Conservation (phyloP, 2,888 invertebrate genomes). For the Frankliniella intonsa region DNA sequence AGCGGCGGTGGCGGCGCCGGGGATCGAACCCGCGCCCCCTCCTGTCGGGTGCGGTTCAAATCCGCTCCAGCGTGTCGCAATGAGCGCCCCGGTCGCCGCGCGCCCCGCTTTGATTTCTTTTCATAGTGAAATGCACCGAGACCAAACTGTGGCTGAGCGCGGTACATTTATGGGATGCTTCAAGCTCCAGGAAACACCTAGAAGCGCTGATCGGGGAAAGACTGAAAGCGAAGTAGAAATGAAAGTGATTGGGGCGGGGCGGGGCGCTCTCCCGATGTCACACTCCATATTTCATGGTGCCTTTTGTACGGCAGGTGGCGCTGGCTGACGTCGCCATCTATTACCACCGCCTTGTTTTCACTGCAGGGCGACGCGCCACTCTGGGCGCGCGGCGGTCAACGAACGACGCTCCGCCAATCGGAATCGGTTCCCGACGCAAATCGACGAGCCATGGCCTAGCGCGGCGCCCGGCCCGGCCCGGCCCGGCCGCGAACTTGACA, state of each 20-base stretch:
- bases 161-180: no score
- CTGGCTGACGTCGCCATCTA: background rate
- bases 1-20: no score
- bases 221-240: background rate
- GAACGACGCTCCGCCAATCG: background rate
- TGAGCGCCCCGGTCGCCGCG: no score
- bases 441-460: background rate
- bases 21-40: no score
- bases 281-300: background rate
- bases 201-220: background rate
- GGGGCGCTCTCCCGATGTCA: background rate
- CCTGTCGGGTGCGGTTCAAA: no score
- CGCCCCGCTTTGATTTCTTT: no score
- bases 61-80: no score
- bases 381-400: background rate
- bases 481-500: background rate
- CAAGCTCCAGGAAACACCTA: no score
- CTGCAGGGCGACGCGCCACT: background rate
- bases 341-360: background rate
- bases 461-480: background rate
- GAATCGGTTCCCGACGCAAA: constrained; percentile 3
- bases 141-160: background rate
- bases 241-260: background rate
- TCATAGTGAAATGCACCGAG: background rate
- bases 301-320: background rate